These are phyloP conservation scores for Corythaixoides concolor DNA, from an alignment of 2,113 vertebrate species.

Conservation along the genomic window DNA sequence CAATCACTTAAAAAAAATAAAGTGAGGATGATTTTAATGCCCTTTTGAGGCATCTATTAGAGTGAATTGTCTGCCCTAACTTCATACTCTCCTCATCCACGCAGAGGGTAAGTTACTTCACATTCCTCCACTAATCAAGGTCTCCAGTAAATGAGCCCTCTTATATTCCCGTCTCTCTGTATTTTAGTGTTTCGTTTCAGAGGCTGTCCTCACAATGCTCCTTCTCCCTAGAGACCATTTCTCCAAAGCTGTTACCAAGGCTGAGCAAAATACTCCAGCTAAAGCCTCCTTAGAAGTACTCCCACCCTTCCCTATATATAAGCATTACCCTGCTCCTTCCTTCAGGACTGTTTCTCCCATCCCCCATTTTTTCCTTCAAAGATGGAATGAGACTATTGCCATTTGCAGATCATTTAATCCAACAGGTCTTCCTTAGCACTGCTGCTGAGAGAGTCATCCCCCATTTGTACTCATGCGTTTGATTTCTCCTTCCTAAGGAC, in stretches of 20 bases:
- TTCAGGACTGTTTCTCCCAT: not conserved
- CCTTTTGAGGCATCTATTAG: not conserved
- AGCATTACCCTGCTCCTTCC: not conserved
- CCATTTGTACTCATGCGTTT: not conserved
- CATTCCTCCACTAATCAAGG: not conserved
- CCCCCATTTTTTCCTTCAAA: not conserved
- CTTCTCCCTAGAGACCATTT: not conserved
- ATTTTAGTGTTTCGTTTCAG: not conserved
- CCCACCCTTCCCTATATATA: not conserved
- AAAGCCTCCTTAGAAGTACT: not conserved
- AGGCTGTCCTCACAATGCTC: not conserved
- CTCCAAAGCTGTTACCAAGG: not conserved
- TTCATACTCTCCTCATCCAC: not conserved
- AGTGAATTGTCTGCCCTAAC: not conserved
- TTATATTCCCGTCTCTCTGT: not conserved
- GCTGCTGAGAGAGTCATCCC: not conserved
- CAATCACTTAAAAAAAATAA: not conserved
- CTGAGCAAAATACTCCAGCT: not conserved
- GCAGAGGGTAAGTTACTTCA: not conserved
- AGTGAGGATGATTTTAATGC: not conserved
- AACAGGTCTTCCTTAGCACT: not conserved
- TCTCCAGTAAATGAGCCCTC: not conserved
- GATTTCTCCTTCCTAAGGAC: conserved; percentile 4
- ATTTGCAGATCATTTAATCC: not conserved
- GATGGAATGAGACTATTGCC: not conserved